Evolutionary conservation across 1,140 invertebrate genomes (phyloP).

Genomic region (Liolophura sinensis): DNA sequence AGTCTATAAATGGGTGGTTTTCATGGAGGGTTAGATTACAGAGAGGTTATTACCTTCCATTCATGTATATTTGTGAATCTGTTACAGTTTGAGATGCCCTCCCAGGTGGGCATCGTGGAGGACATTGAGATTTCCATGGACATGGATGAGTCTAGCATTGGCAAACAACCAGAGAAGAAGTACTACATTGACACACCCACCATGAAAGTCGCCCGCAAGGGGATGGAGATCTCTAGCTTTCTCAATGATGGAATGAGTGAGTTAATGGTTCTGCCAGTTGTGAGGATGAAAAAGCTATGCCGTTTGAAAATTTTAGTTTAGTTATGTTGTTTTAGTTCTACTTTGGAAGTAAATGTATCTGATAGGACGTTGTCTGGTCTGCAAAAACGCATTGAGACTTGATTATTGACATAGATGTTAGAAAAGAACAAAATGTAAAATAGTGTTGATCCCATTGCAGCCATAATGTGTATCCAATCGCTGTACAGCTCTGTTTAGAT

Average conservation of each 20-base stretch:
- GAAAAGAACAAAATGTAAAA: too few relatives aligned
- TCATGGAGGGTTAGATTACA: slow-evolving; percentile 89
- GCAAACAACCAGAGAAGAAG: slow-evolving; percentile 64
- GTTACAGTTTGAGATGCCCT: slow-evolving; percentile 79
- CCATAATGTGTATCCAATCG: too few relatives aligned
- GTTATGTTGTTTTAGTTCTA: too few relatives aligned
- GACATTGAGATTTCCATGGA: slow-evolving; percentile 62
- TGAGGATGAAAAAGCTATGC: not conserved
- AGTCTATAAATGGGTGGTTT: slow-evolving; percentile 85
- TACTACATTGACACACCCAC: slow-evolving; percentile 83
- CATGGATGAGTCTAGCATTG: slow-evolving; percentile 59
- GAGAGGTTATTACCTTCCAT: slow-evolving; percentile 56
- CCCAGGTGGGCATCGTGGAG: slow-evolving; percentile 70
- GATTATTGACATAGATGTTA: too few relatives aligned
- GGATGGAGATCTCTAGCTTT: slow-evolving; percentile 81
- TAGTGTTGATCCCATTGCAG: too few relatives aligned
- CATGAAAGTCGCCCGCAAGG: slow-evolving; percentile 85
- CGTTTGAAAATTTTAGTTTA: too few relatives aligned
- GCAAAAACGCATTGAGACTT: not conserved
- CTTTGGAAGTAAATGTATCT: too few relatives aligned
- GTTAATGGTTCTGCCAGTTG: slow-evolving; percentile 18
- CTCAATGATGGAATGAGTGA: slow-evolving; percentile 89
- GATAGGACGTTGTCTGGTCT: too few relatives aligned
- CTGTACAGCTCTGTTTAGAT: too few relatives aligned
- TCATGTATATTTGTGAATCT: slow-evolving; percentile 1